A percentile compares a stretch with the other conserved stretches of the same genome.
These are phyloP conservation scores for Lates japonicus DNA, from an alignment of 2,797 vertebrate genomes.

Conservation along the genomic window DNA sequence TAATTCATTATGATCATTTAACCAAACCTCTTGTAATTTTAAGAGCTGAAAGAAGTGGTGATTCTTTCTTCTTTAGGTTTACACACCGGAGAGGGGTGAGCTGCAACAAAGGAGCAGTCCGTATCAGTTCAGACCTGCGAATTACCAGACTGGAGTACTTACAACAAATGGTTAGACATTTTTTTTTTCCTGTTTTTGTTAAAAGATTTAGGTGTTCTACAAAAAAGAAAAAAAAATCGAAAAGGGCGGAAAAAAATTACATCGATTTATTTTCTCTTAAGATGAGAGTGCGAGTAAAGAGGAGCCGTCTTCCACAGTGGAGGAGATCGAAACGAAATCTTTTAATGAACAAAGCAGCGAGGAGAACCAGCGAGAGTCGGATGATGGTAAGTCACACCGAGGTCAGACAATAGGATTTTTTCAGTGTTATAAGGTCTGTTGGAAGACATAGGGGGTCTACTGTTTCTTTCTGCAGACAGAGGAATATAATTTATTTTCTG, in stretches of 20 bases:
- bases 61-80: conserved; percentile 87
- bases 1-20: neutral
- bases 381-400: conserved; percentile 83
- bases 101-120: conserved; percentile 87
- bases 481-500: conserved; percentile 44
- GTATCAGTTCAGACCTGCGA: conserved; percentile 83
- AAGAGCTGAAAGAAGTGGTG: conserved; percentile 68
- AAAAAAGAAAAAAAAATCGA: neutral
- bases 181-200: conserved; percentile 15
- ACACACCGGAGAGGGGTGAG: conserved; percentile 88
- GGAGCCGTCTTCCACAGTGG: conserved; percentile 94
- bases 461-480: conserved; percentile 12
- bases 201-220: neutral
- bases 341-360: conserved; percentile 92
- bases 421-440: neutral
- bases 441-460: neutral
- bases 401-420: conserved; percentile 1
- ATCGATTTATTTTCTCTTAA: conserved; percentile 61
- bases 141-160: conserved; percentile 86
- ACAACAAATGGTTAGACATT: conserved; percentile 86
- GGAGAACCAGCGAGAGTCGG: conserved; percentile 86
- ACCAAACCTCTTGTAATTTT: conserved; percentile 12
- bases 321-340: conserved; percentile 93
- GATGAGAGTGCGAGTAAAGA: conserved; percentile 92
- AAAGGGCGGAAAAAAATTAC: conserved; percentile 9